Base-by-base conservation (phyloP, 1,140 invertebrate species). In the Cepaea nemoralis region DNA sequence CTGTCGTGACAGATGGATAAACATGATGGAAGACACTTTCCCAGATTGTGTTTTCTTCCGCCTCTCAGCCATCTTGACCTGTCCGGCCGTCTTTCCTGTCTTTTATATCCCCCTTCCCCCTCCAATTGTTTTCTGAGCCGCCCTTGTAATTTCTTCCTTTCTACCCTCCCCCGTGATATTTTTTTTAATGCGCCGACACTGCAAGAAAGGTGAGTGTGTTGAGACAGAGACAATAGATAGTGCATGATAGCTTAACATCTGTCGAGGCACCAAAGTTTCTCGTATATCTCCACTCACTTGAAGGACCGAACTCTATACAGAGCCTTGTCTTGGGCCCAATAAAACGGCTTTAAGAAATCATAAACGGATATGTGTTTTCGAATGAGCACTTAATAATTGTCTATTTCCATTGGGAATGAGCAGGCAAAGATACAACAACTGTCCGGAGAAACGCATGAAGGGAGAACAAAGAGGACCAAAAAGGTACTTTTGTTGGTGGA, bases 1-100 rank as follows among this genome's bases (percentile, higher is more conserved):
- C 24, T 31, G 24, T 10, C 12, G 37, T 37, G 69, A 70, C 69
- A 70, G 69, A 70, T 70, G 69, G 69, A 70, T 70, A 70, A 70
- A 70, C 40, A 70, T 70, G 69, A 70, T 70, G 69, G 69, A 42
- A 70, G 37, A 70, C 69, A 70, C 3, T 70, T 42, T 2, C 1
- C 19, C 16, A 40, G 24, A 70, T 70, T 70, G 24, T 70, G 69
- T 70, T 70, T 70, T 70, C 69, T 70, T 42, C n/a, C 3, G 10
- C 40, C 35, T 70, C 27, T 22, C 1, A 35, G 5, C 24, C 35
- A 40, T 40, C 35, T 40, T 70, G 39, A 70, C 69, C 69, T 70
- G 69, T 70, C 69, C 69, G 37, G 69, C 22, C 12, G 12, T 39
- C 69, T 70, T 39, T 42, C 69, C 69, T 42, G 35, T 70, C 37